These are phyloP conservation scores for Lophochroa leadbeateri DNA, from an alignment of 2,113 vertebrate genomes.

Conservation along the genomic window DNA sequence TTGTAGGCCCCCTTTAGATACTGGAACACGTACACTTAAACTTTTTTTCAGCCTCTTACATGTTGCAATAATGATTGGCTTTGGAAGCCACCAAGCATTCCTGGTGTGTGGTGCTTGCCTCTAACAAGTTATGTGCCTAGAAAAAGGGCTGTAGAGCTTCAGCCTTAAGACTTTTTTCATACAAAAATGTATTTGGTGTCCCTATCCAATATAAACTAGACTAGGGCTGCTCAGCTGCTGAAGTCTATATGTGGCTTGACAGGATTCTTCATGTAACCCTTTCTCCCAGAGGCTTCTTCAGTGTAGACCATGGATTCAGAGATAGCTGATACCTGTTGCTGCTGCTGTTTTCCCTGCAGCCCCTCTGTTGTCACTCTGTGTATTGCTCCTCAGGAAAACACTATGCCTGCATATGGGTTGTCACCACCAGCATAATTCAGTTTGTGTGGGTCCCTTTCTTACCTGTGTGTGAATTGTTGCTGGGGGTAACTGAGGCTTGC, in stretches of 20 bases:
- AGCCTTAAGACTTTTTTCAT: neutral
- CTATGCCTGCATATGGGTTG: neutral
- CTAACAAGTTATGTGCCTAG: neutral
- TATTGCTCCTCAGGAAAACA: neutral
- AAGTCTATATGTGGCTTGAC: neutral
- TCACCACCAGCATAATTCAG: neutral
- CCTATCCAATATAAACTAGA: neutral
- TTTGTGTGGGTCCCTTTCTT: neutral
- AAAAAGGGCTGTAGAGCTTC: neutral
- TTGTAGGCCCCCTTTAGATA: neutral
- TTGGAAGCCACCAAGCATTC: neutral
- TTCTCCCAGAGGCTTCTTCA: neutral
- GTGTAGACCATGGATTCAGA: neutral
- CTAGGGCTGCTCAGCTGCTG: neutral
- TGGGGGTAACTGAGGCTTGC: neutral
- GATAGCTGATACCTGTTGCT: neutral
- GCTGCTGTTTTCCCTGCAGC: neutral
- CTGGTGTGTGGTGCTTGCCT: neutral
- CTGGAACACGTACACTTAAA: neutral
- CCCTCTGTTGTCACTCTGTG: neutral
- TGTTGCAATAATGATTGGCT: neutral
- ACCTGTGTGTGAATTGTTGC: rapidly evolving
- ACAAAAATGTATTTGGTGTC: neutral
- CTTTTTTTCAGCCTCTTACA: neutral
- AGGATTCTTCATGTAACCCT: neutral